phyloP scores from a whole-genome alignment of 2,888 invertebrate genomes.

The Phalangium opilio region DNA sequence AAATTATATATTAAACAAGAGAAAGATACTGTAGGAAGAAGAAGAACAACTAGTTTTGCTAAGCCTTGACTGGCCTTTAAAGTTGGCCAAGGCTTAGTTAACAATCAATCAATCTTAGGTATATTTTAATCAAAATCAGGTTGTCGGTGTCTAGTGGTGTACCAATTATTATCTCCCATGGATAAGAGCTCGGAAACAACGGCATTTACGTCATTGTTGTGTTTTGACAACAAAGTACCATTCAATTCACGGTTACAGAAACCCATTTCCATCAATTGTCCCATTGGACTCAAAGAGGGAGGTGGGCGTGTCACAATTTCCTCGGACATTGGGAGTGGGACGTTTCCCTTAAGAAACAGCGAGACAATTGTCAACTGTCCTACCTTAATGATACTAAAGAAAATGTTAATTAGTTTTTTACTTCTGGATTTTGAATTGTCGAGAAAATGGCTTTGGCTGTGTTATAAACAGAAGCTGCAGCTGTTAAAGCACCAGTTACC shows the following conservation, averaged over 20 bases:
- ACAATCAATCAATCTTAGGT: too few species aligned
- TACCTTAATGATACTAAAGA: too few species aligned
- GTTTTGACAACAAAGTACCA: constrained; percentile 13
- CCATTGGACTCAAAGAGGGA: constrained; percentile 7
- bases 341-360: too few species aligned
- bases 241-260: constrained; percentile 17
- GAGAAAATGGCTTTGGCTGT: constrained; percentile 16
- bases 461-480: constrained; percentile 19
- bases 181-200: constrained; percentile 17
- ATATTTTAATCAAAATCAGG: background rate
- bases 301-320: background rate
- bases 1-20: too few species aligned
- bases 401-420: too few species aligned
- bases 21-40: too few species aligned
- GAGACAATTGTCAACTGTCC: background rate
- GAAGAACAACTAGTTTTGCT: too few species aligned
- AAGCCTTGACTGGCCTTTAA: too few species aligned
- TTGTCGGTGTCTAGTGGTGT: constrained; percentile 9
- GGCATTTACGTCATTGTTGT: constrained; percentile 15
- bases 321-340: background rate
- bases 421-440: too few species aligned
- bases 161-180: constrained; percentile 14
- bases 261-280: constrained; percentile 18
- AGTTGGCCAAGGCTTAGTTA: too few species aligned
- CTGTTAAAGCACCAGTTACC: constrained; percentile 17